Conservation (phyloP, 2,113 vertebrate species). For the Sceloporus undulatus region DNA sequence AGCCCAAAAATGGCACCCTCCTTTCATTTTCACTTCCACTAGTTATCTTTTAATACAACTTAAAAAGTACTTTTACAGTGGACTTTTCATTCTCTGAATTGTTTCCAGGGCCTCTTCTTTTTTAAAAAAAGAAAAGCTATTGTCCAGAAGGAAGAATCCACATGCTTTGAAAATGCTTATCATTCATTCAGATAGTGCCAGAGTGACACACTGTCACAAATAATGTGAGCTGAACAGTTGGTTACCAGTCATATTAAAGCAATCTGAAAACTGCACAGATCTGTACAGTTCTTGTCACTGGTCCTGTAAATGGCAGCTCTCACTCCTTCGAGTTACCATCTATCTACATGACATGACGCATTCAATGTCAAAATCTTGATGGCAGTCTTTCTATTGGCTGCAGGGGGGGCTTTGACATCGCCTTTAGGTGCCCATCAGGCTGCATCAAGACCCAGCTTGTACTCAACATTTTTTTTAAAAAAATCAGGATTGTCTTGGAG, state of each 20-base stretch:
- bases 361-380: conserved; percentile 86
- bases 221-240: conserved; percentile 81
- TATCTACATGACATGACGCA: conserved; percentile 83
- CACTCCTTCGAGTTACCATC: conserved; percentile 79
- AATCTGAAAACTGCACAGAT: conserved; percentile 75
- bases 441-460: conserved; percentile 63
- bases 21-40: background rate
- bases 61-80: background rate
- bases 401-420: conserved; percentile 74
- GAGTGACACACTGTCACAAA: conserved; percentile 89
- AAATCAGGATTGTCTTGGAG: conserved; percentile 68
- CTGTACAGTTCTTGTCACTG: conserved; percentile 78
- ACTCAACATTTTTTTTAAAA: conserved; percentile 41
- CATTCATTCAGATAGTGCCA: conserved; percentile 77
- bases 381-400: conserved; percentile 78
- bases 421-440: conserved; percentile 83
- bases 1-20: background rate
- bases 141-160: conserved; percentile 39
- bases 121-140: background rate
- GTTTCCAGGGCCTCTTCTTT: conserved; percentile 24
- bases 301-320: conserved; percentile 89
- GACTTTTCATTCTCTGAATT: conserved; percentile 11
- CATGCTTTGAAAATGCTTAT: conserved; percentile 67
- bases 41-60: background rate
- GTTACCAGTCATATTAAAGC: conserved; percentile 88